Base-by-base conservation (phyloP, 2,797 vertebrate species). In the Emydoidea blandingii region DNA sequence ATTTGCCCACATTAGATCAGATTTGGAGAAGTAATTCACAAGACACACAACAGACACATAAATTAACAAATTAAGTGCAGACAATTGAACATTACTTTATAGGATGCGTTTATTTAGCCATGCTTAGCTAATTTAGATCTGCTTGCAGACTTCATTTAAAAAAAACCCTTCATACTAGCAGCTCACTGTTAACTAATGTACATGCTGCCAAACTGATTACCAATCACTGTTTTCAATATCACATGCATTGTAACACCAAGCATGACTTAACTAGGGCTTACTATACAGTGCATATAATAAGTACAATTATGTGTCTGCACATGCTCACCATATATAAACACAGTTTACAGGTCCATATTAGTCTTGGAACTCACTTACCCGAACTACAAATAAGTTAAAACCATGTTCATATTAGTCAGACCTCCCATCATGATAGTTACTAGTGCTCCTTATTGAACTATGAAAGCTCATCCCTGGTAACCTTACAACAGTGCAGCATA, bases 401-500 rank as follows among this genome's bases (percentile, higher is more conserved):
- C 11, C n/a, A 83, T 72, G 50, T 37, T 12, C 34, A 37, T 59
- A 95, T 82, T 88, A 82, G 31, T 84, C 65, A 92, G 76, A 37
- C 86, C 47, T 87, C 57, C 59, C 15, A 56, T 54, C 15, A 44
- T 5, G 80, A 88, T 12, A 49, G 29, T 29, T 86, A 91, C 82
- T 62, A 95, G 81, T 81, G 16, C 29, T 94, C 49, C 83, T 83
- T 31, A 62, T 91, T 88, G 50, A 94, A 15, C 78, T 62, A 18
- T n/a, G 76, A 82, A 87, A 78, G 37, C 52, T 83, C 57, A 68
- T 82, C 81, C 82, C 49, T 0, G 0, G 16, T 34, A n/a, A 65
- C 47, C 23, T 47, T 79, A 76, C 47, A 74, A 9, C 72, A 62
- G 12, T 4, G 72, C 68, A 81, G 23, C 56, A 78, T n/a, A 72